Evolutionary conservation across 2,888 invertebrate species (phyloP).

Genomic region (Timandra comae): DNA sequence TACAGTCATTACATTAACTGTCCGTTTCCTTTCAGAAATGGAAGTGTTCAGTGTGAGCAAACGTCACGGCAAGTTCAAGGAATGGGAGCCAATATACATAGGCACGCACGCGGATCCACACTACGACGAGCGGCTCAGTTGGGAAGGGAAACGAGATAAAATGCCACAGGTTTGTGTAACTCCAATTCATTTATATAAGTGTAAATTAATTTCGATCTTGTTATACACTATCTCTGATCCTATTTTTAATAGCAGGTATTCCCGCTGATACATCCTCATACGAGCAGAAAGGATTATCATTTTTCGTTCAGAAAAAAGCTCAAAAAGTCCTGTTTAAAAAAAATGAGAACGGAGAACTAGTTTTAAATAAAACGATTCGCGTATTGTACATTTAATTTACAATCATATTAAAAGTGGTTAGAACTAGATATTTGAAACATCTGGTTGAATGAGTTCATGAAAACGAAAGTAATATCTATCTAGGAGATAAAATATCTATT

Average conservation of each 20-base stretch:
- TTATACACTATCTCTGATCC: too few species aligned
- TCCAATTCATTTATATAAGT: too few species aligned
- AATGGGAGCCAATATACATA: slow-evolving; percentile 96
- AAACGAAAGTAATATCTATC: slow-evolving; percentile 1
- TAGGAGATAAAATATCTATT: slow-evolving; percentile 4
- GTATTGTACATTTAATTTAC: too few species aligned
- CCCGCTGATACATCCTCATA: too few species aligned
- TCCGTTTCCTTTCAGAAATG: slow-evolving; percentile 60
- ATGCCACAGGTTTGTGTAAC: slow-evolving; percentile 92
- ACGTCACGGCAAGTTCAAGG: slow-evolving; percentile 84
- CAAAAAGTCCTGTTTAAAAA: too few species aligned
- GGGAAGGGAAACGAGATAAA: slow-evolving; percentile 97
- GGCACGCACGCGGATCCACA: slow-evolving; percentile 92
- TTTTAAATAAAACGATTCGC: too few species aligned
- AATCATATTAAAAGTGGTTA: slow-evolving; percentile 3
- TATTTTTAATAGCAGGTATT: too few species aligned
- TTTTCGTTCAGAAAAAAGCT: too few species aligned
- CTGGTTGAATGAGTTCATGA: slow-evolving; percentile 10
- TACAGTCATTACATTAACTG: slow-evolving; percentile 6
- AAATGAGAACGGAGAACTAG: too few species aligned
- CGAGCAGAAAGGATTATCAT: too few species aligned
- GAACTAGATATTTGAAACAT: slow-evolving; percentile 3
- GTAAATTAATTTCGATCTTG: too few species aligned
- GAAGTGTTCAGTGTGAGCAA: slow-evolving; percentile 91
- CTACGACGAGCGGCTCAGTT: slow-evolving; percentile 93